Base-by-base conservation (phyloP, 2,888 invertebrate genomes). In the Drosophila basisetae region DNA sequence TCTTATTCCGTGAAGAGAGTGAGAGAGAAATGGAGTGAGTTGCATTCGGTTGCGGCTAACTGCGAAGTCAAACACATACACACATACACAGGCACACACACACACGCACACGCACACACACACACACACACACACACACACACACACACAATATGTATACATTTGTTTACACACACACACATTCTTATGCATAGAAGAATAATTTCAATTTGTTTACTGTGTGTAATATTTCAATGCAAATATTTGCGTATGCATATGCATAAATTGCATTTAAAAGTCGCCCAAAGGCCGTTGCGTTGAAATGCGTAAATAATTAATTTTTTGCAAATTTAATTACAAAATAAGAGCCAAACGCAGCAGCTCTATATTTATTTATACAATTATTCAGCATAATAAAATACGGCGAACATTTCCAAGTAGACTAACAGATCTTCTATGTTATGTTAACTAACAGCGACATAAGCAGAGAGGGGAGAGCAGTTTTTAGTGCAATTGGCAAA, bases 231-330 rank as follows among this genome's bases (percentile, higher is more conserved):
- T 76, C 88, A 77, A 71, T 73, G 80, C 73, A 89, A 85, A 85
- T 89, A 78, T 78, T 78, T 78, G 56, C 71, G 41, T 68, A 61
- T 73, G 73, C 78, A 84, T 82, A 76, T 84, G 73, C 80, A 82
- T 76, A 84, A 86, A 89, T 89, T 85, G 89, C 25, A 71, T 82
- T 89, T 84, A 74, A 56, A 73, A 70, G 65, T 80, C 73, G 67
- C 65, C 70, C 68, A 55, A 25, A 16, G 53, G 50, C 71, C 39
- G 13, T 9, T 39, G 52, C 62, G 62, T 77, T 74, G 30, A 65
- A 59, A 61, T 75, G 68, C 60, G 75, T 86, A 76, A 84, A 84
- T 84, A 84, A 85, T 85, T 89, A 76, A 89, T 82, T 89, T 83
- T 68, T 80, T 73, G 80, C 52, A 86, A 89, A 86, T 86, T 77